phyloP scores from a whole-genome alignment of 2,888 invertebrate genomes.

The Pristionchus arcanus region DNA sequence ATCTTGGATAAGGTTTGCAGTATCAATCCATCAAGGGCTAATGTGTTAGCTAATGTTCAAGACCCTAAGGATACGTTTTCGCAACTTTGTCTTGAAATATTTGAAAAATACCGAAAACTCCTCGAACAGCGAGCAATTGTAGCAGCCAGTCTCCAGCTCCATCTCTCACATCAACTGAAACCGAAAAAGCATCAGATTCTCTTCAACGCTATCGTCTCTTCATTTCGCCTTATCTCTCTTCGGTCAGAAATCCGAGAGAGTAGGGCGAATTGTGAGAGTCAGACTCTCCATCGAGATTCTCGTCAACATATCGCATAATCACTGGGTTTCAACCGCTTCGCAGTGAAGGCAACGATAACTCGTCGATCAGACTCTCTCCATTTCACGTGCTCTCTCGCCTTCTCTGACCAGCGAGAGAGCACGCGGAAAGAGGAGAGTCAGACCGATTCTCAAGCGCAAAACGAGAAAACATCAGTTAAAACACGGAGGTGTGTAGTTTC shows the following conservation, averaged over 20 bases:
- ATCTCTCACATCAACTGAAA: conserved; percentile 25
- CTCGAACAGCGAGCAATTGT: conserved; percentile 24
- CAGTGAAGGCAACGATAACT: neutral
- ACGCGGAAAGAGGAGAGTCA: neutral
- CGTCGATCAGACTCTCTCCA: neutral
- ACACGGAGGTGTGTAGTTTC: neutral
- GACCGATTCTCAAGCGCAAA: neutral
- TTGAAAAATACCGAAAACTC: neutral
- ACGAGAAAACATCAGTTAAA: neutral
- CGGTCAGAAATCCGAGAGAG: neutral
- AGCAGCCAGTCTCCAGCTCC: conserved; percentile 1
- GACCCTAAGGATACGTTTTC: no score
- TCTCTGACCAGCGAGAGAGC: neutral
- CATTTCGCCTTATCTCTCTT: neutral
- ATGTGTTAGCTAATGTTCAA: no score
- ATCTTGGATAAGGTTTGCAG: no score
- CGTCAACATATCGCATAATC: neutral
- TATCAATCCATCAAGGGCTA: no score
- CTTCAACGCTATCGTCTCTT: neutral
- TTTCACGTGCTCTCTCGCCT: neutral
- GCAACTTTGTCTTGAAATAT: neutral
- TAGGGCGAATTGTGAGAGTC: neutral
- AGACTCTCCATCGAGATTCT: neutral
- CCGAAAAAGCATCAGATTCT: neutral
- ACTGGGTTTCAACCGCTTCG: neutral